Evolutionary conservation across 2,797 vertebrate species (phyloP).

Genomic region (Chelonia mydas): DNA sequence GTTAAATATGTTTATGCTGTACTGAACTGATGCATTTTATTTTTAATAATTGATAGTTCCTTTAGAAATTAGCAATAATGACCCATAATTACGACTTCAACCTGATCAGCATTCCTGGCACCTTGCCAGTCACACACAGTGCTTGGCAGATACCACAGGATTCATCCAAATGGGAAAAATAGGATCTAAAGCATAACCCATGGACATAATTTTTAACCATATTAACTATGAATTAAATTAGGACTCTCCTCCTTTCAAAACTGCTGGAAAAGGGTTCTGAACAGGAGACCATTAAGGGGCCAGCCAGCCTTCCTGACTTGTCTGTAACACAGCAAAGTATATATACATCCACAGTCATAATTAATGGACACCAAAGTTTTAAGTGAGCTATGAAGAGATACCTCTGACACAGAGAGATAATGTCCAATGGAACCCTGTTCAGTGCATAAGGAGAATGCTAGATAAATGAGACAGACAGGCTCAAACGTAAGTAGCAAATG

Average conservation of each 20-base stretch:
- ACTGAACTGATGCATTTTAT: slow-evolving; percentile 83
- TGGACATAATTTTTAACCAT: neutral
- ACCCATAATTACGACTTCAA: slow-evolving; percentile 85
- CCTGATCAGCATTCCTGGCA: slow-evolving; percentile 79
- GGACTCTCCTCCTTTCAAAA: neutral
- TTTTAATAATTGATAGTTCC: slow-evolving; percentile 84
- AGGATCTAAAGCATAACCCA: neutral
- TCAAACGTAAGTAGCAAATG: slow-evolving; percentile 46
- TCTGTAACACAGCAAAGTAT: neutral
- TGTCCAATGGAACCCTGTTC: slow-evolving; percentile 43
- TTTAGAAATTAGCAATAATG: slow-evolving; percentile 88
- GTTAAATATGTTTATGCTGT: slow-evolving; percentile 90
- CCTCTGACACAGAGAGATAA: slow-evolving; percentile 55
- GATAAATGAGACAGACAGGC: slow-evolving; percentile 57
- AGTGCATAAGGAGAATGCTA: slow-evolving; percentile 38
- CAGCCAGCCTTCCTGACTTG: neutral
- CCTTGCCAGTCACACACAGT: slow-evolving; percentile 57
- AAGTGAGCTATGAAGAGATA: neutral
- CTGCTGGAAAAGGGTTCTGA: neutral
- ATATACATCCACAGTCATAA: neutral
- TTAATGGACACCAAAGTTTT: neutral
- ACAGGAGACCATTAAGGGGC: neutral
- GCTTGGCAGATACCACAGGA: slow-evolving; percentile 3
- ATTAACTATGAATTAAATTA: neutral
- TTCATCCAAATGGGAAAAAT: neutral